A percentile compares a stretch with the other conserved stretches of the same genome.
Evolutionary conservation across 2,888 invertebrate species (phyloP).

Genomic region (Timema podura): DNA sequence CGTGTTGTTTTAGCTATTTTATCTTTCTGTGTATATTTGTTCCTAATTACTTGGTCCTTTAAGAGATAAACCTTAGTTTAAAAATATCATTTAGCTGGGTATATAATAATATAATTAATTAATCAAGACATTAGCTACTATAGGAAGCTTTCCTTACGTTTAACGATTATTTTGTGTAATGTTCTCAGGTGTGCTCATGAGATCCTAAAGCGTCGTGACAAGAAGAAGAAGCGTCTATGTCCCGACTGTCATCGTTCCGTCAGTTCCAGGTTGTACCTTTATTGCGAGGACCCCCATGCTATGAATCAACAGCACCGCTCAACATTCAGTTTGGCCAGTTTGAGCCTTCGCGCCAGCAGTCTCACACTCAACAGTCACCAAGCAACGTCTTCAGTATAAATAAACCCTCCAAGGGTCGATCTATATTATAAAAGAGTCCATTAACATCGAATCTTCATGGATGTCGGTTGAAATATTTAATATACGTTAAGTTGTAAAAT

Average conservation of each 20-base stretch:
- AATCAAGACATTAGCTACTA: background rate
- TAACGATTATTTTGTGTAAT: constrained; percentile 7
- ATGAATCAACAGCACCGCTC: constrained; percentile 41
- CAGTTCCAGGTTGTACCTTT: constrained; percentile 61
- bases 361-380: constrained; percentile 30
- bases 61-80: background rate
- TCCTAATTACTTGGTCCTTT: background rate
- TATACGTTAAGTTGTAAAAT: no score
- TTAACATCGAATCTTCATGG: no score
- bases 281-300: constrained; percentile 46
- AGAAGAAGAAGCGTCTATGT: constrained; percentile 61
- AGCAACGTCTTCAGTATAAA: constrained; percentile 32
- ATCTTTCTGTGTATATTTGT: no score
- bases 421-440: no score
- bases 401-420: no score
- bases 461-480: no score
- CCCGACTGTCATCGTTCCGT: constrained; percentile 67
- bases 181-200: constrained; percentile 61
- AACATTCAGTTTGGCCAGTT: constrained; percentile 46
- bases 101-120: background rate
- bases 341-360: constrained; percentile 32
- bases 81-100: background rate
- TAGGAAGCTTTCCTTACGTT: background rate
- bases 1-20: no score
- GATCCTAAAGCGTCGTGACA: constrained; percentile 58